Percentiles rank a stretch among this genome's conserved stretches.
Evolutionary conservation across 2,888 invertebrate genomes (phyloP).

Genomic region (Torymus aiolomorphi): DNA sequence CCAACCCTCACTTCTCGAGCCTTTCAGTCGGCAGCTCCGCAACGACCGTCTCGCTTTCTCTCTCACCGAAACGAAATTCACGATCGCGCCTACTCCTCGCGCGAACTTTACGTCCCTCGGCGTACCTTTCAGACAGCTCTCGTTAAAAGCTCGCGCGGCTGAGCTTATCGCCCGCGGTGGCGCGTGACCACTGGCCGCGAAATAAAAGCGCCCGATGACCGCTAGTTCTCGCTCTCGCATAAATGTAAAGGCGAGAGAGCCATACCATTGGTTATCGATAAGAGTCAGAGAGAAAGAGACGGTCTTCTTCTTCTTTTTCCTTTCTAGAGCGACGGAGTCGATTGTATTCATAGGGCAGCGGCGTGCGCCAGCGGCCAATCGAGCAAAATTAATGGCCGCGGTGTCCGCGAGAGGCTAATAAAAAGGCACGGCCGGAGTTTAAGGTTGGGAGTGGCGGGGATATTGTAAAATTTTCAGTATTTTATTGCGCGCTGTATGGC

Average conservation of each 20-base stretch:
- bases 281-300: neutral
- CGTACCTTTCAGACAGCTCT: neutral
- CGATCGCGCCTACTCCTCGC: neutral
- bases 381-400: slow-evolving; percentile 30
- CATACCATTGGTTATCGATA: slow-evolving; percentile 41
- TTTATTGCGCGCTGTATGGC: too few species aligned
- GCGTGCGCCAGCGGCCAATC: slow-evolving; percentile 4
- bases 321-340: neutral
- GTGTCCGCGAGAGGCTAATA: slow-evolving; percentile 28
- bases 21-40: too few species aligned
- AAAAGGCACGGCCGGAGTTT: slow-evolving; percentile 9
- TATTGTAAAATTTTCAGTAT: too few species aligned
- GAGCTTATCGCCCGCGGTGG: too few species aligned
- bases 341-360: slow-evolving; percentile 44
- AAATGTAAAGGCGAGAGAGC: slow-evolving; percentile 31
- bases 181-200: neutral
- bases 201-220: slow-evolving; percentile 20
- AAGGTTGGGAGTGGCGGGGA: neutral
- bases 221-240: slow-evolving; percentile 1
- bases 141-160: neutral
- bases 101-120: neutral
- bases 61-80: too few species aligned
- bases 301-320: neutral
- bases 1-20: too few species aligned
- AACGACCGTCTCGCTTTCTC: too few species aligned